Evolutionary conservation across 2,797 vertebrate species (phyloP).

Genomic region (Enteromius trimaculatus): DNA sequence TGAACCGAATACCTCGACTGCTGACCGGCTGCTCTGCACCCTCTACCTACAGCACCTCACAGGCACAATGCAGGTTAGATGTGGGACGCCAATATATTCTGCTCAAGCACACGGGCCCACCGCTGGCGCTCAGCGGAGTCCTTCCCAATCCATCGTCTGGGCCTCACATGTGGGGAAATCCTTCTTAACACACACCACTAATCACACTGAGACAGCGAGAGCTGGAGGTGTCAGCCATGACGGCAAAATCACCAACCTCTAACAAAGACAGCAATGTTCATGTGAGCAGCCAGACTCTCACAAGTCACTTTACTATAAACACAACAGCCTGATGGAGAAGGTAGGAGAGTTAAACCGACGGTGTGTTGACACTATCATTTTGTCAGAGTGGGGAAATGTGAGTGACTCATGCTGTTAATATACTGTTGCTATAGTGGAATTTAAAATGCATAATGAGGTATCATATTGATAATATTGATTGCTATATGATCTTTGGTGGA

Average conservation of each 20-base stretch:
- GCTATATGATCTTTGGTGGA: not conserved
- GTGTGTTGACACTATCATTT: constrained; percentile 8
- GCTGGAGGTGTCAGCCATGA: constrained; percentile 57
- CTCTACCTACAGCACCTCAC: constrained; percentile 22
- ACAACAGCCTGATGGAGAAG: constrained; percentile 18
- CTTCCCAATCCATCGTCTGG: constrained; percentile 42
- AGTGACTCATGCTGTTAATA: too few species aligned
- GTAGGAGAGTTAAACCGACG: not conserved
- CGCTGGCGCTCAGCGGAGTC: constrained; percentile 44
- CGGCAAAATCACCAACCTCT: constrained; percentile 56
- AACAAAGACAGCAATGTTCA: constrained; percentile 52
- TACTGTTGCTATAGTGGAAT: not conserved
- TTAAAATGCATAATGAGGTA: not conserved
- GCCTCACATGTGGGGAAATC: constrained; percentile 60
- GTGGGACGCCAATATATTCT: constrained; percentile 52
- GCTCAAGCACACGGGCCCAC: constrained; percentile 57
- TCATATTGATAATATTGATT: too few species aligned
- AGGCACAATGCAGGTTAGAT: constrained; percentile 53
- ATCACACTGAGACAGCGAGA: constrained; percentile 51
- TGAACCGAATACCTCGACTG: constrained; percentile 48
- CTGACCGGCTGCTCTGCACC: constrained; percentile 29
- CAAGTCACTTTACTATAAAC: constrained; percentile 44
- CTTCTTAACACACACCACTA: constrained; percentile 61
- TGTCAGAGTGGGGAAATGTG: not conserved
- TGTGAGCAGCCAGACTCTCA: constrained; percentile 22